Evolutionary conservation across 2,797 vertebrate species (phyloP), one percentile per base, ranked within the genome.

Genomic region (Hozukius guyotensis): DNA sequence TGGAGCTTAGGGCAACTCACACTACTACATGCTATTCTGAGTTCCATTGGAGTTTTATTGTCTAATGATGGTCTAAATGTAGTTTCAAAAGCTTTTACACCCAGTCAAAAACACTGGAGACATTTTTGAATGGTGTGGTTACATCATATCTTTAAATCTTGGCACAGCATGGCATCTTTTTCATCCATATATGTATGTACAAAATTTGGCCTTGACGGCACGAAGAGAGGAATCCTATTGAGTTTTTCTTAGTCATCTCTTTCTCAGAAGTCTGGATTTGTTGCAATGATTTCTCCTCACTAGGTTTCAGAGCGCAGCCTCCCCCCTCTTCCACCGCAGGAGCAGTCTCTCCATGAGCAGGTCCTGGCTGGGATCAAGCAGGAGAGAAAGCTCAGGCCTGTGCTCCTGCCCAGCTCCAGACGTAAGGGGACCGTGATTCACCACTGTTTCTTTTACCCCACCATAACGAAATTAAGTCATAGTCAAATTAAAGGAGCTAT

Each of bases 311-410:
- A 98, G 88, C 95, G 98, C 75, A 94, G 91, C 80, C 95, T 99
- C 53, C 95, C 96, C 22, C 98, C 98, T 0, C 86, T 96, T 16
- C 98, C 97, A 0, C 95, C 96, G 29, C 96, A 94, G 85, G 95
- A 96, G 84, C 95, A 95, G 89, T 97, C 93, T 0, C 96, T 98
- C 12, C 98, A 99, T 0, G 98, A 99, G 53, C 96, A 93, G 72
- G 97, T 99, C 78, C 91, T 99, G 85, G 97, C 98, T 60, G 97
- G 96, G 88, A 99, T 99, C 92, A 97, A 96, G 86, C 97, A 97
- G 91, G 97, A 99, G 81, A 94, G 97, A 65, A 98, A 97, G 89
- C 97, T 99, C 14, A 92, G 96, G 6, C 98, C 98, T 0, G 97
- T 99, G 81, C 91, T 88, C 32, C 82, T 18, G 0, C 83, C 89